These are phyloP conservation scores for Machimus rusticus DNA, from an alignment of 2,888 invertebrate genomes.

Conservation along the genomic window DNA sequence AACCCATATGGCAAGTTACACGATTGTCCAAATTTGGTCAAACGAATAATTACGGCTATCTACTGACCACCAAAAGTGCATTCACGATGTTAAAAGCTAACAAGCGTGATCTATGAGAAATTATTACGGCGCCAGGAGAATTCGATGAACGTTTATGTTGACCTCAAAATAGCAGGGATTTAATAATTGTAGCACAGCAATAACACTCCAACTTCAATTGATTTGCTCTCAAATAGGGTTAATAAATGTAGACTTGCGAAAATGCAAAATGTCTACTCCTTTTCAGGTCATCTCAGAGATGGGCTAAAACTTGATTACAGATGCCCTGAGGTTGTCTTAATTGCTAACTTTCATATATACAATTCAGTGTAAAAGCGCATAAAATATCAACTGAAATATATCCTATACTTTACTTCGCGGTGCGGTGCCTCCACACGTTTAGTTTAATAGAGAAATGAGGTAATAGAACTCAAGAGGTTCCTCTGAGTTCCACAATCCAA, in stretches of 20 bases:
- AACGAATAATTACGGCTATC: slow-evolving; percentile 27
- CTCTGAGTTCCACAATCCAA: background rate
- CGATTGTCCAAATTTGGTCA: slow-evolving; percentile 28
- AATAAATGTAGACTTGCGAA: background rate
- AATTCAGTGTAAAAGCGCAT: background rate
- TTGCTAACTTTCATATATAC: background rate
- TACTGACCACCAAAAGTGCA: slow-evolving; percentile 34
- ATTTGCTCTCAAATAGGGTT: background rate
- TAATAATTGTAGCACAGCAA: background rate
- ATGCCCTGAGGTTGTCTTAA: background rate
- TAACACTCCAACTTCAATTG: background rate
- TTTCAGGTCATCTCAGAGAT: background rate
- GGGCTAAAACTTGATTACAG: background rate
- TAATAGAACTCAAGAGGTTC: background rate
- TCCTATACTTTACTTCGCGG: background rate
- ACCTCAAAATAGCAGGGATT: background rate
- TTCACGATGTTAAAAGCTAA: background rate
- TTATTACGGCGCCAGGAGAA: slow-evolving; percentile 32
- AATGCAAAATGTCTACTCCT: background rate
- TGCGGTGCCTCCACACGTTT: background rate
- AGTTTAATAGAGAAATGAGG: background rate
- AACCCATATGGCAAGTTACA: slow-evolving; percentile 17
- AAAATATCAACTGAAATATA: background rate
- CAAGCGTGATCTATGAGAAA: slow-evolving; percentile 29
- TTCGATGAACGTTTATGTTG: background rate